These are phyloP conservation scores for Agonopterix alstromeriana DNA, from an alignment of 2,888 invertebrate genomes.

Conservation along the genomic window DNA sequence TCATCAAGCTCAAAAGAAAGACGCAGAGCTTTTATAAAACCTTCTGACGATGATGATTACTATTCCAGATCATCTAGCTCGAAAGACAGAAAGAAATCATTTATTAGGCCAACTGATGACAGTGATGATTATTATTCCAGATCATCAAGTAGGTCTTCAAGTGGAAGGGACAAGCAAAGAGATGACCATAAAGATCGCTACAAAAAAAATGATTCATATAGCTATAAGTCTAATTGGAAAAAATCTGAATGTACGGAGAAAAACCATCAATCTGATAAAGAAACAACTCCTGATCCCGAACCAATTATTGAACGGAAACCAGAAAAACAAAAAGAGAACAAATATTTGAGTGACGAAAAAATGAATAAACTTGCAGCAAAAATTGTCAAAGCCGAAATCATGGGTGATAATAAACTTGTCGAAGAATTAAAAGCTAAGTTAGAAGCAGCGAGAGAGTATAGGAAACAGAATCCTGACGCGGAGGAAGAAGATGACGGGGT, in stretches of 20 bases:
- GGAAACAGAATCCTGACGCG: constrained; percentile 52
- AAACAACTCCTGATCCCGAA: background rate
- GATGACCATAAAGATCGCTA: background rate
- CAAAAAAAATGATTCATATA: constrained; percentile 7
- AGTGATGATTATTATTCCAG: background rate
- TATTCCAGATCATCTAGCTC: background rate
- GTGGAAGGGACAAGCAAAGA: background rate
- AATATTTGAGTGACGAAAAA: constrained; percentile 84
- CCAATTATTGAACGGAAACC: constrained; percentile 1
- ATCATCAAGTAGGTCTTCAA: background rate
- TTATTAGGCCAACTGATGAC: background rate
- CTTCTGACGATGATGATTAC: constrained; percentile 11
- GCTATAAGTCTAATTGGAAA: constrained; percentile 30
- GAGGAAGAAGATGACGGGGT: constrained; percentile 70
- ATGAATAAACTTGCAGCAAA: constrained; percentile 94
- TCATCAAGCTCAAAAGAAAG: constrained; percentile 6
- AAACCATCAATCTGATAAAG: constrained; percentile 1
- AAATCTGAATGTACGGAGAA: constrained; percentile 10
- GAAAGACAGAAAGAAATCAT: background rate
- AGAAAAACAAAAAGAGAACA: constrained; percentile 16
- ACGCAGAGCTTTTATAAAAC: background rate
- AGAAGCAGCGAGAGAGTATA: constrained; percentile 79
- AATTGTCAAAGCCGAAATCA: constrained; percentile 94
- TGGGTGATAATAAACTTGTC: constrained; percentile 86
- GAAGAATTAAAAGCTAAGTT: constrained; percentile 84